These are phyloP conservation scores for Acromyrmex charruanus DNA, from an alignment of 1,140 invertebrate species.

Conservation along the genomic window DNA sequence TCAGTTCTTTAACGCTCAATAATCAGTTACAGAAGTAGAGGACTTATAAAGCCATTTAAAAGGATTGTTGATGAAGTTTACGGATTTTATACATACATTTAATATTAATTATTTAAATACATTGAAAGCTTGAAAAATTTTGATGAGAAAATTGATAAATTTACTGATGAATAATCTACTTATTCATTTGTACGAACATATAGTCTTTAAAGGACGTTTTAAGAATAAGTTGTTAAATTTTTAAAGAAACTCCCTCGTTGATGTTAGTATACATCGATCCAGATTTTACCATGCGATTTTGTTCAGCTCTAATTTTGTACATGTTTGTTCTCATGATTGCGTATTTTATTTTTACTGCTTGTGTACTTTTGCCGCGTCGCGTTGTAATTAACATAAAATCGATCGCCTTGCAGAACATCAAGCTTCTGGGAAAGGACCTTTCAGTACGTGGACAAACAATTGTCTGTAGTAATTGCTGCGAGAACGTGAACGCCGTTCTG, in stretches of 20 bases:
- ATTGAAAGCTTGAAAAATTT: background rate
- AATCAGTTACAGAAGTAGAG: background rate
- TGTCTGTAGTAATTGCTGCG: constrained; percentile 71
- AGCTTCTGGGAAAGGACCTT: constrained; percentile 76
- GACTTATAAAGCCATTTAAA: background rate
- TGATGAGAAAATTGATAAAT: background rate
- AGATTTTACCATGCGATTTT: background rate
- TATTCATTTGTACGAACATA: background rate
- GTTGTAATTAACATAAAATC: constrained; percentile 37
- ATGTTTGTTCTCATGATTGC: background rate
- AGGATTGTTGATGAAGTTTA: background rate
- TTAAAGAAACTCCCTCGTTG: background rate
- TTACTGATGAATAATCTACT: background rate
- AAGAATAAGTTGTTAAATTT: background rate
- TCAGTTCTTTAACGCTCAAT: background rate
- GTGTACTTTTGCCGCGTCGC: too few species aligned
- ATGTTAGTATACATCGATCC: background rate
- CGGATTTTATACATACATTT: background rate
- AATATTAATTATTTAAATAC: background rate
- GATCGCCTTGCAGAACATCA: constrained; percentile 75
- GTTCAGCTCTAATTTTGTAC: background rate
- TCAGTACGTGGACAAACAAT: constrained; percentile 70
- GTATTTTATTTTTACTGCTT: background rate
- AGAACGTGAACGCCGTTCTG: constrained; percentile 61
- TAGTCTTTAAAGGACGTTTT: background rate